A percentile compares a stretch with the other conserved stretches of the same genome.
phyloP scores from a whole-genome alignment of 92 coral and sea anemone species.

The Siderastrea radians region DNA sequence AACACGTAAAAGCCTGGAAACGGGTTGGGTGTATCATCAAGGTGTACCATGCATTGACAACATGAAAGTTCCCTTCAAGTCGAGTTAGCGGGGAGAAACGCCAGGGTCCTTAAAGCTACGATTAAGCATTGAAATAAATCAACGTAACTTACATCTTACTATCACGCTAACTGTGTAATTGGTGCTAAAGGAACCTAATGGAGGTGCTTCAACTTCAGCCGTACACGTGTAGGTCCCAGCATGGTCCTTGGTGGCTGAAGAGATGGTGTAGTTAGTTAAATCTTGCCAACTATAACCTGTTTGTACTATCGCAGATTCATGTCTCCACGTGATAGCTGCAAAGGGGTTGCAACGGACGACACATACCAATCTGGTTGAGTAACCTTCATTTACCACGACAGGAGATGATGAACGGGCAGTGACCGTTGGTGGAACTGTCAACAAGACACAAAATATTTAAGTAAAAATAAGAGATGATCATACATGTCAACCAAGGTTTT shows the following conservation, averaged over 20 bases:
- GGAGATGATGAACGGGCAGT: not conserved
- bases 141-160: constrained; percentile 53
- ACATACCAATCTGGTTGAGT: constrained; percentile 50
- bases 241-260: constrained; percentile 50
- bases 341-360: constrained; percentile 71
- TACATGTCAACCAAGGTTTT: no score
- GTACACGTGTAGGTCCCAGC: constrained; percentile 60
- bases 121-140: no score
- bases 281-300: no score
- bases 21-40: no score
- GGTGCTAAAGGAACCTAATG: not conserved
- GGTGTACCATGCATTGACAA: no score
- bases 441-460: not conserved
- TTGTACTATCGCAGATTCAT: constrained; percentile 9
- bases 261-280: constrained; percentile 46
- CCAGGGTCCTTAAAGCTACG: no score
- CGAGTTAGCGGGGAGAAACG: no score
- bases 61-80: no score
- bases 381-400: constrained; percentile 39
- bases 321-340: constrained; percentile 64
- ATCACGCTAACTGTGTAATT: constrained; percentile 19
- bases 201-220: constrained; percentile 38
- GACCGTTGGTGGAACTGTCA: not conserved
- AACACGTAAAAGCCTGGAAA: no score
- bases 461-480: no score